Conservation (phyloP, 2,888 invertebrate species). For the Litoditis marina region DNA sequence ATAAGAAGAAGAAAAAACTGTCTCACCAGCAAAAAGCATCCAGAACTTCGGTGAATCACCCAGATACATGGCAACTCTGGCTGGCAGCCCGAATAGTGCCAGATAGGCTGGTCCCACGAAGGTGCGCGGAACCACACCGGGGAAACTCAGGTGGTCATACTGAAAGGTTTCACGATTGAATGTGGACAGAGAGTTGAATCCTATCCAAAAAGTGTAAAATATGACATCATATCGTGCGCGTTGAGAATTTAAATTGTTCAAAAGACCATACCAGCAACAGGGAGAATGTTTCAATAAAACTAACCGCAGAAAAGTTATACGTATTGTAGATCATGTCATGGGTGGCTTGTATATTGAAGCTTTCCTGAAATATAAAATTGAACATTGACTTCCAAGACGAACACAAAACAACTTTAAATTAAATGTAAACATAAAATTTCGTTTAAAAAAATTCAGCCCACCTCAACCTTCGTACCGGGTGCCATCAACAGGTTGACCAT, state of each 20-base stretch:
- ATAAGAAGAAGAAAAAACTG: no score
- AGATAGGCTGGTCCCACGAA: constrained; percentile 87
- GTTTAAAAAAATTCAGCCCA: constrained; percentile 72
- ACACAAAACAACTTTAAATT: neutral
- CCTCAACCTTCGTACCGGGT: constrained; percentile 77
- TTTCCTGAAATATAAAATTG: constrained; percentile 75
- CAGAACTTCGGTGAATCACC: constrained; percentile 47
- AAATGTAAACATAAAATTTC: neutral
- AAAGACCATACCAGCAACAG: neutral
- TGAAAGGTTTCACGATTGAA: constrained; percentile 66
- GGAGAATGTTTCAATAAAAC: neutral
- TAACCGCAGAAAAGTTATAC: constrained; percentile 18
- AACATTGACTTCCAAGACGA: no score
- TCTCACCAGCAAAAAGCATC: constrained; percentile 47
- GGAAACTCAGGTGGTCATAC: constrained; percentile 97
- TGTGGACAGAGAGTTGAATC: neutral
- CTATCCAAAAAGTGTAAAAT: no score
- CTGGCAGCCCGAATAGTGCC: constrained; percentile 58
- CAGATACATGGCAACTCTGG: constrained; percentile 29
- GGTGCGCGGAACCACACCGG: constrained; percentile 91
- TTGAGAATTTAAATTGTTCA: neutral
- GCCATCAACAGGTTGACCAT: constrained; percentile 47
- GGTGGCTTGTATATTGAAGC: constrained; percentile 95
- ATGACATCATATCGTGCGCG: no score
- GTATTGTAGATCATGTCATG: constrained; percentile 88